phyloP scores from a whole-genome alignment of 1,140 invertebrate genomes.

The Ptiloglossa arizonensis region DNA sequence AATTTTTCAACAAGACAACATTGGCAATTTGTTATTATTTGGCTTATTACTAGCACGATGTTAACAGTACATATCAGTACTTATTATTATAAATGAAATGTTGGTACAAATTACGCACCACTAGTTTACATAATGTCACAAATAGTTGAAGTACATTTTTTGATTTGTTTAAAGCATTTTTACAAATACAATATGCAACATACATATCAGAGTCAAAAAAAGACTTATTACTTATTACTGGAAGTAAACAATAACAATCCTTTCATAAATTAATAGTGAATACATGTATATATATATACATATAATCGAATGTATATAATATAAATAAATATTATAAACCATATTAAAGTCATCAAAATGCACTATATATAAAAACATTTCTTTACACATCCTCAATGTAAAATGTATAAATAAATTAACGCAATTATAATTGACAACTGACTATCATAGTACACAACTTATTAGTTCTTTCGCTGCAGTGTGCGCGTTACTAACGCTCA shows the following conservation, averaged over 20 bases:
- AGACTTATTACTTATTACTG: not conserved
- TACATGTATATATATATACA: constrained; percentile 20
- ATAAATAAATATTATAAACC: constrained; percentile 8
- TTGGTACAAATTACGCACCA: not conserved
- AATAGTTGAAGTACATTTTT: not conserved
- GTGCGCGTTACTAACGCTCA: not conserved
- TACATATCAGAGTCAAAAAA: constrained; percentile 17
- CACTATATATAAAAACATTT: not conserved
- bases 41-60: not conserved
- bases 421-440: constrained; percentile 5
- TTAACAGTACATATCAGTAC: not conserved
- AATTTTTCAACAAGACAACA: not conserved
- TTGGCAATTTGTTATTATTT: not conserved
- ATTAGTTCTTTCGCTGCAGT: not conserved
- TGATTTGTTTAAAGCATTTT: constrained; percentile 12
- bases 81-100: not conserved
- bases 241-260: constrained; percentile 10
- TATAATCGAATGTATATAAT: not conserved
- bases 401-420: constrained; percentile 21
- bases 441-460: not conserved
- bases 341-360: constrained; percentile 11
- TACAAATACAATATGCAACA: constrained; percentile 16
- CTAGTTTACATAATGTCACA: not conserved
- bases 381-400: not conserved
- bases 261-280: constrained; percentile 25